Percentiles rank a stretch among this genome's conserved stretches.
These are phyloP conservation scores for Drosophila athabasca DNA, from an alignment of 1,140 invertebrate genomes.

Conservation along the genomic window DNA sequence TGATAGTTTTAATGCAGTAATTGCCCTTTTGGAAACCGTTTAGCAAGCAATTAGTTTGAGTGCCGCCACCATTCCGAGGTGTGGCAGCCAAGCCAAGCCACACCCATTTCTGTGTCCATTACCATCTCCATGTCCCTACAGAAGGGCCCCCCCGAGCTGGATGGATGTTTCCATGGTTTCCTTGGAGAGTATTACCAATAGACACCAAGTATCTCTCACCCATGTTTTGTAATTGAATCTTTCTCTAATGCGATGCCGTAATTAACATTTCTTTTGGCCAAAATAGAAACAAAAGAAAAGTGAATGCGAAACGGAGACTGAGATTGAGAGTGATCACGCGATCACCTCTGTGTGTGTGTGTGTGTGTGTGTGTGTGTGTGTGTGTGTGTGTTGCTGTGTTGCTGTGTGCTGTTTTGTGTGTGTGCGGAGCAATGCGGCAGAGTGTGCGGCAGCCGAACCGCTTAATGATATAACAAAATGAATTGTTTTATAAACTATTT, in stretches of 20 bases:
- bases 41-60: conserved; percentile 77
- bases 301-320: conserved; percentile 27
- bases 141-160: too few relatives aligned
- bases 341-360: conserved; percentile 2
- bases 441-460: neutral
- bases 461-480: conserved; percentile 76
- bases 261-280: conserved; percentile 51
- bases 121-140: neutral
- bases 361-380: too few relatives aligned
- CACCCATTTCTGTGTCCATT: conserved; percentile 18
- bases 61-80: conserved; percentile 42
- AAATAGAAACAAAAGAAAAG: conserved; percentile 9
- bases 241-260: conserved; percentile 39
- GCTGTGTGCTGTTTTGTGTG: too few relatives aligned
- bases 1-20: conserved; percentile 73
- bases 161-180: neutral
- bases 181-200: neutral
- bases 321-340: conserved; percentile 53
- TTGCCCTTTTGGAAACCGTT: conserved; percentile 67
- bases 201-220: conserved; percentile 16
- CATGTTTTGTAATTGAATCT: conserved; percentile 73
- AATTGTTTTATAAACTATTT: conserved; percentile 72
- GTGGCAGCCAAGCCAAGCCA: conserved; percentile 20
- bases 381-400: too few relatives aligned
- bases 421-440: conserved; percentile 36